Base-by-base conservation (phyloP, 2,113 vertebrate species). In the Sebastes fasciatus region DNA sequence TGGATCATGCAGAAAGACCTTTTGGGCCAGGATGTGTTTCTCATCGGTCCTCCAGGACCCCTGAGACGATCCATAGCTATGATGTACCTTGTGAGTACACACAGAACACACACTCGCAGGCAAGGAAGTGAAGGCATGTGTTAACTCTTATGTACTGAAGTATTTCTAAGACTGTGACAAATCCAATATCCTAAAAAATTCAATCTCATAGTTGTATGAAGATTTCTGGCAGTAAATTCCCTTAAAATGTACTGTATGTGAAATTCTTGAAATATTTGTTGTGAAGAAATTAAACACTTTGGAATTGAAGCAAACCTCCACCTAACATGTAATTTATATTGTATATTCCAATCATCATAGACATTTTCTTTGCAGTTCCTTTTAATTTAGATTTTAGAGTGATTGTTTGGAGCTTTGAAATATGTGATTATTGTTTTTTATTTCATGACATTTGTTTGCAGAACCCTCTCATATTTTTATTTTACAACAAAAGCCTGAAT, bases 1-100 rank as follows among this genome's bases (percentile, higher is more conserved):
- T 99, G 98, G 98, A 98, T 99, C 82, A 99, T 99, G 98, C 98
- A 99, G 91, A 99, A 99, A 88, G 98, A 99, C 82, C 95, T 99
- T 80, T 86, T 99, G 79, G 98, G 98, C 4, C 98, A 99, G 94
- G 98, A 99, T 74, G 92, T 99, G 45, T 99, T 99, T 86, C 97
- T 99, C 10, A 99, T 99, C 8, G 98, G 98, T 17, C 98, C 98
- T 43, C 98, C 98, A 8, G 98, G 98, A 67, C 98, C 98, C 19
- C 95, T 99, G 80, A 96, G 98, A 7, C 94, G 98, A 42, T 97
- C 97, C 16, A 95, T 99, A 89, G 98, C 97, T n/a, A 99, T 99
- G 98, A 97, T 99, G 68, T 99, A 99, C 89, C 94, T 99, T 91
- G 98, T 99, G 55, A 91, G 92, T 84, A 42, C 21, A 58, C 49